These are phyloP conservation scores for Andricus grossulariae DNA, from an alignment of 1,140 invertebrate genomes.

Conservation along the genomic window DNA sequence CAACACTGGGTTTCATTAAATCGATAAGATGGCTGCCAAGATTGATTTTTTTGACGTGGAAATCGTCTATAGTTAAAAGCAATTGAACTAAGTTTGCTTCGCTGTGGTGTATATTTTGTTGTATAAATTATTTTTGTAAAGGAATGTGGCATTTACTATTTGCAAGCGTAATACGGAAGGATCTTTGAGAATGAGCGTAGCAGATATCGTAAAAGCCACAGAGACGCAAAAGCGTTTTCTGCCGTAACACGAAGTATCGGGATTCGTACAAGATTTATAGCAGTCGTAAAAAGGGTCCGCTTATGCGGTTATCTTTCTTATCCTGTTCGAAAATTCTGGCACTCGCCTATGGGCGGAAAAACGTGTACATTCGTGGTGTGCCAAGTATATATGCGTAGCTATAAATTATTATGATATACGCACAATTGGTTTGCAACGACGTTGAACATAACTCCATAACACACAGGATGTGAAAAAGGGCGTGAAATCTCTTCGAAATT, in stretches of 20 bases:
- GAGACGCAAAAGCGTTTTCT: conserved; percentile 30
- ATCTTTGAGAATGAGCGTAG: neutral
- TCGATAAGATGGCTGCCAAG: too few relatives aligned
- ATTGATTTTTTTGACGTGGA: too few relatives aligned
- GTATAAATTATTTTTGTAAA: neutral
- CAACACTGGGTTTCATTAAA: too few relatives aligned
- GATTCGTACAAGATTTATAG: conserved; percentile 32
- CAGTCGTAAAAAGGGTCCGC: conserved; percentile 36
- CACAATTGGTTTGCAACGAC: conserved; percentile 28
- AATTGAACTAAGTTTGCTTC: neutral
- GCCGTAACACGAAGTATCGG: conserved; percentile 10
- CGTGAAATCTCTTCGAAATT: conserved; percentile 29
- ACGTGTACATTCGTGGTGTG: conserved; percentile 33
- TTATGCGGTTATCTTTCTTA: conserved; percentile 33
- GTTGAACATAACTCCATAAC: conserved; percentile 26
- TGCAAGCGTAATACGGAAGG: conserved; percentile 23
- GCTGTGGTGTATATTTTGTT: neutral
- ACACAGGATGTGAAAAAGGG: conserved; percentile 18
- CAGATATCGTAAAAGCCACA: conserved; percentile 20
- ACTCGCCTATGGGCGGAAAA: neutral
- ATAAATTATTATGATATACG: conserved; percentile 32
- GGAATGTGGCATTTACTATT: conserved; percentile 8
- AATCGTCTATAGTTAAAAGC: too few relatives aligned
- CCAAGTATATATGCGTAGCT: conserved; percentile 31
- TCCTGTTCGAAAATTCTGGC: conserved; percentile 32